Conservation (phyloP, 2,113 vertebrate species). For the Aptenodytes patagonicus region DNA sequence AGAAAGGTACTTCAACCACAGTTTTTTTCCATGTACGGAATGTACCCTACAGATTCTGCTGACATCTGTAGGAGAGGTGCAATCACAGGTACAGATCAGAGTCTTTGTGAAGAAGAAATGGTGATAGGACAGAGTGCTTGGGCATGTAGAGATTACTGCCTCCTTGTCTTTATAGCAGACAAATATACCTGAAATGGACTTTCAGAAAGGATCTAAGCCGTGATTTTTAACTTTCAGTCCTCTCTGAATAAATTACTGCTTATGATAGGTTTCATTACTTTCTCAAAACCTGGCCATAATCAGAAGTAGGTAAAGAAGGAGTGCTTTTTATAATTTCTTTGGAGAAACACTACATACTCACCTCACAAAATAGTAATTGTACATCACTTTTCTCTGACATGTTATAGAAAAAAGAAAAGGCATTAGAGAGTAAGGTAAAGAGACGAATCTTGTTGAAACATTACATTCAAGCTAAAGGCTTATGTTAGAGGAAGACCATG, state of each 20-base stretch:
- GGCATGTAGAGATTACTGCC: not conserved
- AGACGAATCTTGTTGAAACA: not conserved
- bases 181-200: not conserved
- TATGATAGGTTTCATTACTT: not conserved
- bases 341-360: not conserved
- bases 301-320: not conserved
- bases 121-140: not conserved
- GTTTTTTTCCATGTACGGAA: fast-evolving
- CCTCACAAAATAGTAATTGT: not conserved
- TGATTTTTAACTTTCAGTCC: not conserved
- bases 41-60: not conserved
- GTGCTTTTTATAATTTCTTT: not conserved
- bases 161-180: not conserved
- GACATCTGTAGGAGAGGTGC: not conserved
- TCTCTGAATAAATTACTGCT: constrained; percentile 5
- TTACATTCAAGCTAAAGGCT: not conserved
- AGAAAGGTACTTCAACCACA: not conserved
- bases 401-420: not conserved
- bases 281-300: not conserved
- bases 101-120: not conserved
- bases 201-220: not conserved
- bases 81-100: not conserved
- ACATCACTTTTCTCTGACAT: not conserved
- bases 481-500: not conserved
- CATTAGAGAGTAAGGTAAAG: not conserved